phyloP scores from a whole-genome alignment of 2,113 vertebrate species.

The Bombycilla garrulus region DNA sequence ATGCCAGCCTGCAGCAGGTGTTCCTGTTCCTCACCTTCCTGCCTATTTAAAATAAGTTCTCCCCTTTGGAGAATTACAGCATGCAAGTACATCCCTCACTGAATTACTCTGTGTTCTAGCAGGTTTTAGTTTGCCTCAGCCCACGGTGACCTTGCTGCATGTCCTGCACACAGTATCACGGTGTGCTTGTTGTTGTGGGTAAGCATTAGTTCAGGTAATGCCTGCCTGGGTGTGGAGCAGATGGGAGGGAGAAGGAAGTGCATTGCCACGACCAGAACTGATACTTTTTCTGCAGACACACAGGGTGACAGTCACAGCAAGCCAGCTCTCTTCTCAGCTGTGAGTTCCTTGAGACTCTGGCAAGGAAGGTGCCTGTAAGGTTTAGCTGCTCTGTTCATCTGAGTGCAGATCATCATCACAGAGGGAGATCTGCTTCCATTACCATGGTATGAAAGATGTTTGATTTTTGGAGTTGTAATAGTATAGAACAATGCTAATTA shows the following conservation, averaged over 20 bases:
- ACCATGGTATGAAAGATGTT: background rate
- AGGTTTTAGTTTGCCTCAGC: background rate
- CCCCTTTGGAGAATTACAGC: background rate
- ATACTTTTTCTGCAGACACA: background rate
- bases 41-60: background rate
- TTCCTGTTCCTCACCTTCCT: background rate
- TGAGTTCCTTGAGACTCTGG: background rate
- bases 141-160: background rate
- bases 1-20: background rate
- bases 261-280: fast-evolving
- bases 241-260: background rate
- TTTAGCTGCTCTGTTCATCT: background rate
- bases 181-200: background rate
- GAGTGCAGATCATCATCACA: background rate
- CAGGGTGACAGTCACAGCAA: background rate
- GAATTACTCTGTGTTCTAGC: background rate
- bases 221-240: background rate
- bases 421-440: background rate
- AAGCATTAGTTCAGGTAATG: background rate
- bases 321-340: background rate
- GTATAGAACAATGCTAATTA: background rate
- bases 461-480: background rate
- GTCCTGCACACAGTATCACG: background rate
- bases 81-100: background rate
- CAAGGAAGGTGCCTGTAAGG: background rate